Base-by-base conservation (phyloP, 2,797 vertebrate genomes). In the Ctenopoma kingsleyae region DNA sequence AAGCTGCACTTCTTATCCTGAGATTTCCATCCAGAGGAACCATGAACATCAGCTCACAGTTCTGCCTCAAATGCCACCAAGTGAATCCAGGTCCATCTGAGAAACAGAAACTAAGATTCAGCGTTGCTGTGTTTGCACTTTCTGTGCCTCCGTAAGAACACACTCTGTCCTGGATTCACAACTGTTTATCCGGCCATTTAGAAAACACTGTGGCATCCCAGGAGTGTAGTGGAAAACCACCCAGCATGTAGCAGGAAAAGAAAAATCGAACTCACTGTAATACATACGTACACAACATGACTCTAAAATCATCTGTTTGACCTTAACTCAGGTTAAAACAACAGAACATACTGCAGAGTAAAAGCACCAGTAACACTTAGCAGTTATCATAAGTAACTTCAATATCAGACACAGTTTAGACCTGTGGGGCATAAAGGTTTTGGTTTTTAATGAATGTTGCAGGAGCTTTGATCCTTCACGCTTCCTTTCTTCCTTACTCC, bases 21-120 rank as follows among this genome's bases (percentile, higher is more conserved):
- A 10, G 15, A n/a, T 71, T 76, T 69, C 65, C 38, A 57, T 51
- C 27, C 22, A 23, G 44, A 6, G 25, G 11, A n/a, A 3, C 30
- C 20, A 20, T 20, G 64, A 41, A 16, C 12, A n/a, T 38, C 36
- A 20, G 56, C 54, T 71, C 23, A 47, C 44, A 9, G n/a, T 43
- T 57, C 40, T 17, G 32, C 22, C 43, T 54, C n/a, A 53, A 23
- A 27, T 43, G 10, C 17, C n/a, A 16, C 12, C 12, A 50, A 43
- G 51, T 1, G 57, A 30, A 25, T 9, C 6, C 27, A 7, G 49
- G 36, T 57, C 22, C 32, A 20, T 20, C n/a, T 2, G 23, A 43
- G 46, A 51, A 36, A 71, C 5, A 54, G 13, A 46, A 32, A 32
- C n/a, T n/a, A n/a, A n/a, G n/a, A n/a, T n/a, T n/a, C n/a, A n/a